Evolutionary conservation across 1,140 invertebrate species (phyloP).

Genomic region (Phocides pigmalion): DNA sequence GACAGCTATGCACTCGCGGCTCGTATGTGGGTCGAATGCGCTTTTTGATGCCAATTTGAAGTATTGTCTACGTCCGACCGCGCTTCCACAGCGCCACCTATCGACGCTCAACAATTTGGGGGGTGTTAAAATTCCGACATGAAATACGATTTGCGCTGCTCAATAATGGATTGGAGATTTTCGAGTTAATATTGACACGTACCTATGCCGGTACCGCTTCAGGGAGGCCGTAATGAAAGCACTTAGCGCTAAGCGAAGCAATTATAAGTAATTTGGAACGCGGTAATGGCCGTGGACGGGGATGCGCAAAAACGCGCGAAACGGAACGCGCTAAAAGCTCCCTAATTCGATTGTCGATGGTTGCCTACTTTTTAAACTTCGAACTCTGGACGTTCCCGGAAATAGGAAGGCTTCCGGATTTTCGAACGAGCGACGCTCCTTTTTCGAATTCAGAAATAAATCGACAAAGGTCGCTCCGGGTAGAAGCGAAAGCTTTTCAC

Average conservation of each 20-base stretch:
- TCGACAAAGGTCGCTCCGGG: constrained; percentile 32
- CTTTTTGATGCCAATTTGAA: constrained; percentile 65
- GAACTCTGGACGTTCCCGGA: constrained; percentile 41
- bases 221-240: constrained; percentile 74
- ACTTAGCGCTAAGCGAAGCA: constrained; percentile 82
- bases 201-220: constrained; percentile 58
- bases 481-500: constrained; percentile 50
- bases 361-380: constrained; percentile 69
- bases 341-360: constrained; percentile 78
- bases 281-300: constrained; percentile 77
- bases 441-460: constrained; percentile 39
- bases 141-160: constrained; percentile 40
- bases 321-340: constrained; percentile 79
- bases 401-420: constrained; percentile 41
- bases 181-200: constrained; percentile 55
- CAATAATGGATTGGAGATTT: constrained; percentile 46
- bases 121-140: constrained; percentile 34
- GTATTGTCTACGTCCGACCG: constrained; percentile 53
- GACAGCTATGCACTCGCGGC: constrained; percentile 59
- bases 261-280: constrained; percentile 81
- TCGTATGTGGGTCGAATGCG: constrained; percentile 60
- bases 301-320: constrained; percentile 76
- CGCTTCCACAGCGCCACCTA: constrained; percentile 41
- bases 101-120: constrained; percentile 38
- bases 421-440: constrained; percentile 31